Evolutionary conservation across 2,113 vertebrate genomes (phyloP), one percentile per base, ranked within the genome.

Genomic region (Pipa parva): DNA sequence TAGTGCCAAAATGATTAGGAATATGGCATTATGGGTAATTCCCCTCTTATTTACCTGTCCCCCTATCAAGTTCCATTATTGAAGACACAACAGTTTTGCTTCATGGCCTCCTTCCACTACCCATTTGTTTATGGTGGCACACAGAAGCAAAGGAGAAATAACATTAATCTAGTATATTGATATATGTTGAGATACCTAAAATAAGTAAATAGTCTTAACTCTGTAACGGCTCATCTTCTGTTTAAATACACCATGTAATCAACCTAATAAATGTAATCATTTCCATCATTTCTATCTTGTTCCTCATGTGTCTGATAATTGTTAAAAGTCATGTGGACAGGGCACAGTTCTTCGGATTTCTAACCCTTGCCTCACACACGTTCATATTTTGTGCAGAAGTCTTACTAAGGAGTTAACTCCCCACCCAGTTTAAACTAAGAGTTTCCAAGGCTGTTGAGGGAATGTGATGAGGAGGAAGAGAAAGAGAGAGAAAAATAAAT

Each of bases 401-500:
- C 15, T n/a, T n/a, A 3, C 33, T 36, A n/a, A 42, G n/a, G 11
- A 42, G 39, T 42, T 42, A 42, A 42, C 17, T n/a, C 39, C 39
- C 3, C 39, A n/a, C 39, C 39, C 39, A 42, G 39, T 15, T 42
- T 3, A 42, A 42, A 42, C 5, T 5, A 42, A 5, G n/a, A 42
- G 39, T n/a, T 42, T 70, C 27, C 77, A 80, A 84, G 77, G 75
- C 77, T 73, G 72, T 65, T 54, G 67, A 85, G 81, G 83, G 81
- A 75, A 74, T 79, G 76, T 78, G 83, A 74, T 27, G 72, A 75
- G 73, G 76, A 31, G 72, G 73, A 22, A 71, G 64, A 75, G 79
- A 85, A 22, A 71, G 64, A 75, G 79, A 85, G 82, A 42, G 17
- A 13, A 42, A 42, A 15, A 42, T 2, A 42, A 42, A 42, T 42